Base-by-base conservation (phyloP, 2,888 invertebrate genomes). In the Volucella zonaria region DNA sequence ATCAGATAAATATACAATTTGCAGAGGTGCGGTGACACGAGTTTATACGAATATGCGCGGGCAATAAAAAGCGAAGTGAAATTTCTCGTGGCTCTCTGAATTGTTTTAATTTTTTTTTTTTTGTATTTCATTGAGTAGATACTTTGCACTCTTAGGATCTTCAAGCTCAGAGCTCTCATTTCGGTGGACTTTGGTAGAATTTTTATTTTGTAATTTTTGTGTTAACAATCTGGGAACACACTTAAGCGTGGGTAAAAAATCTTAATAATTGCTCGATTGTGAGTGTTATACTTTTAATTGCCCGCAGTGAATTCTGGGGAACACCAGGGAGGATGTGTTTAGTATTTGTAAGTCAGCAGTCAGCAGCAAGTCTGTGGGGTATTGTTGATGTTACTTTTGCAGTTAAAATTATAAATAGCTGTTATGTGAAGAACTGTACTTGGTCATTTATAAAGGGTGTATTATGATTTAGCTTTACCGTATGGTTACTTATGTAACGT, bases 241-340 rank as follows among this genome's bases (percentile, higher is more conserved):
- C 66, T 61, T 42, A 31, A 58, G 64, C 47, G 49, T 49, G 49
- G 58, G 58, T 70, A 70, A 56, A n/a, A 38, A n/a, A 15, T 43
- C 14, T 31, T 38, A 18, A 15, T 31, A 18, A 38, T 70, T 38
- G n/a, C 70, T 47, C 18, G n/a, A 8, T 38, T 15, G 11, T n/a
- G 10, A 15, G 11, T 49, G 40, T 59, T 70, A 59, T n/a, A 56
- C 47, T 70, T 59, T 70, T 70, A 70, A 70, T 70, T 70, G 49
- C 58, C 68, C 6, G 12, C 43, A 14, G 12, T n/a, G 54, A 11
- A 31, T 45, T 31, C 38, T 56, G 31, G 45, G 45, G 31, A 56
- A 54, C 18, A 23, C 18, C 18, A 38, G 15, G 58, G 31, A 67
- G 23, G 12, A 1, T 58, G 15, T 51, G 12, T 43, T 54, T 38